Percentiles rank a stretch among this genome's conserved stretches.
Evolutionary conservation across 2,888 invertebrate genomes (phyloP).

Genomic region (Epirrhoe tristata): DNA sequence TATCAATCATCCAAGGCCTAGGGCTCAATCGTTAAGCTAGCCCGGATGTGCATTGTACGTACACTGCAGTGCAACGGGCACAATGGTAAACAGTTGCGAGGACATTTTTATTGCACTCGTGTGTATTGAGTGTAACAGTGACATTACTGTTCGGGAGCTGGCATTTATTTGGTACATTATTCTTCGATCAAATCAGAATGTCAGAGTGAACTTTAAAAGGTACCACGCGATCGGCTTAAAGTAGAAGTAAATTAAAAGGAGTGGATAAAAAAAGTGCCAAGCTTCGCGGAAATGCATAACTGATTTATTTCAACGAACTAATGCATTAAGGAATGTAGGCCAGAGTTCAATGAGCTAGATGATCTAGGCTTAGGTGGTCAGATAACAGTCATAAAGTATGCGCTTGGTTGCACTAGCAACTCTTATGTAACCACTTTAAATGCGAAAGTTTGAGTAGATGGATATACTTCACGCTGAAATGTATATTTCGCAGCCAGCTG

Average conservation of each 20-base stretch:
- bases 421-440: not conserved
- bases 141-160: not conserved
- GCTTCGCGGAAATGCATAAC: not conserved
- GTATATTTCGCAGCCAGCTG: no score
- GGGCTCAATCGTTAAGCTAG: slow-evolving; percentile 3
- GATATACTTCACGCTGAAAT: no score
- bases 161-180: not conserved
- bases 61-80: not conserved
- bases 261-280: not conserved
- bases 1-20: slow-evolving; percentile 1
- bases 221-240: no score
- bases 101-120: slow-evolving; percentile 5
- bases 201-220: not conserved
- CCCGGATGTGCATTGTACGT: slow-evolving; percentile 1
- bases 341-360: slow-evolving; percentile 48
- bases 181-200: not conserved
- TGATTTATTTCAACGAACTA: slow-evolving; percentile 16
- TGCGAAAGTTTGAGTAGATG: no score
- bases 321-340: slow-evolving; percentile 40
- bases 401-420: slow-evolving; percentile 14
- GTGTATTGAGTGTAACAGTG: slow-evolving; percentile 2
- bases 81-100: slow-evolving; percentile 1
- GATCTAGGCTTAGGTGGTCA: slow-evolving; percentile 40
- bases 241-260: no score
- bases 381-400: slow-evolving; percentile 35